Percentiles rank a stretch among this genome's conserved stretches.
Evolutionary conservation across 2,888 invertebrate genomes (phyloP).

Genomic region (Tiphia femorata): DNA sequence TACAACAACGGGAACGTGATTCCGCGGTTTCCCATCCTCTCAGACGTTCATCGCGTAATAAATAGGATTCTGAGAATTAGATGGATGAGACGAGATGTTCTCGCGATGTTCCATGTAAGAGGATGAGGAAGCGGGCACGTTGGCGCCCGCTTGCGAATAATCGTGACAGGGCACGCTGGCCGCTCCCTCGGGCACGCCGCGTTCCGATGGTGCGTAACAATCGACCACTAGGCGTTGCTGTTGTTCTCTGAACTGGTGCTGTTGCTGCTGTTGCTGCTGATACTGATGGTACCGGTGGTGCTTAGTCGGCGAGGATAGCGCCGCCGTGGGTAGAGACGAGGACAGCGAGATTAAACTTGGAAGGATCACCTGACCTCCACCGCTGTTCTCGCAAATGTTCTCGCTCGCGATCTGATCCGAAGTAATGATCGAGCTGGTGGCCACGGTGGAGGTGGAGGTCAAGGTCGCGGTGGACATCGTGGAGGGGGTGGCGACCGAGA

Average conservation of each 20-base stretch:
- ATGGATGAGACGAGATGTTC: too few species aligned
- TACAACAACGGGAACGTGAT: too few species aligned
- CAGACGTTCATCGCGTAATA: slow-evolving; percentile 92
- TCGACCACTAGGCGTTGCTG: slow-evolving; percentile 17
- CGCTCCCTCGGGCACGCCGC: slow-evolving; percentile 82
- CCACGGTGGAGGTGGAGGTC: too few species aligned
- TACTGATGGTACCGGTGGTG: background rate
- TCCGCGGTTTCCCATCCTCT: slow-evolving; percentile 52
- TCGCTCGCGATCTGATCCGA: too few species aligned
- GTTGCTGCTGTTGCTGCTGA: slow-evolving; percentile 26
- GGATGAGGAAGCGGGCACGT: background rate
- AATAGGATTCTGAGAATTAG: slow-evolving; percentile 70
- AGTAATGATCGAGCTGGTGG: too few species aligned
- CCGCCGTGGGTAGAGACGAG: background rate
- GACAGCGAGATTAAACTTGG: background rate
- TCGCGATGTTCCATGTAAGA: background rate
- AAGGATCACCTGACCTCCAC: too few species aligned
- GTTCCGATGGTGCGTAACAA: slow-evolving; percentile 68
- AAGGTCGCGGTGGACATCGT: too few species aligned
- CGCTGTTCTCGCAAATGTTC: too few species aligned
- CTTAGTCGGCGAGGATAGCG: background rate
- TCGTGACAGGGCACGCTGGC: slow-evolving; percentile 80
- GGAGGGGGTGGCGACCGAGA: background rate
- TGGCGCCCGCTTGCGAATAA: slow-evolving; percentile 43
- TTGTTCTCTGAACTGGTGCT: slow-evolving; percentile 26